phyloP scores from a whole-genome alignment of 2,113 vertebrate species.

The Ctenodactylus gundi region DNA sequence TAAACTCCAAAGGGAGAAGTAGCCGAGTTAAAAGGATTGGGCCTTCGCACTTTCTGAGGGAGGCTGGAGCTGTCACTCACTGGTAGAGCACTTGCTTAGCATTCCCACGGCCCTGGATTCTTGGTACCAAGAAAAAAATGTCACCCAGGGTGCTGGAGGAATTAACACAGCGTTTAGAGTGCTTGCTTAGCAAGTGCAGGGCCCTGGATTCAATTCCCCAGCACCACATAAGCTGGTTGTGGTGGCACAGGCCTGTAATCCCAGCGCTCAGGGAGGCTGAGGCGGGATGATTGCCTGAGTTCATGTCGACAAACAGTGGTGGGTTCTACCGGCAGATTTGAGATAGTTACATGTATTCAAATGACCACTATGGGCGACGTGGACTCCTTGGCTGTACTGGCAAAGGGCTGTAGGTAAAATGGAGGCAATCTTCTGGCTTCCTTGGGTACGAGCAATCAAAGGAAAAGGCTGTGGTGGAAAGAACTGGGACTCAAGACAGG shows the following conservation, averaged over 20 bases:
- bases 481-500: neutral
- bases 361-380: neutral
- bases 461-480: neutral
- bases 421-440: neutral
- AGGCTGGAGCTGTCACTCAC: neutral
- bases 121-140: neutral
- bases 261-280: too few species aligned
- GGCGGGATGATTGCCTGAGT: too few species aligned
- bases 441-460: neutral
- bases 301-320: neutral
- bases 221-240: too few species aligned
- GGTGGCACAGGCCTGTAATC: too few species aligned
- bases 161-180: neutral
- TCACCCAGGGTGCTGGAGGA: neutral
- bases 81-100: neutral
- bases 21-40: neutral
- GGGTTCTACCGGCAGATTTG: neutral
- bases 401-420: neutral
- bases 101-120: neutral
- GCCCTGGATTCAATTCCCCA: too few species aligned
- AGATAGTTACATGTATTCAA: neutral
- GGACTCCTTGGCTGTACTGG: neutral
- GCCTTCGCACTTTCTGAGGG: neutral
- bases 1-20: constrained; percentile 19
- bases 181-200: neutral